phyloP scores from a whole-genome alignment of 2,888 invertebrate species.

The Monopis laevigella region DNA sequence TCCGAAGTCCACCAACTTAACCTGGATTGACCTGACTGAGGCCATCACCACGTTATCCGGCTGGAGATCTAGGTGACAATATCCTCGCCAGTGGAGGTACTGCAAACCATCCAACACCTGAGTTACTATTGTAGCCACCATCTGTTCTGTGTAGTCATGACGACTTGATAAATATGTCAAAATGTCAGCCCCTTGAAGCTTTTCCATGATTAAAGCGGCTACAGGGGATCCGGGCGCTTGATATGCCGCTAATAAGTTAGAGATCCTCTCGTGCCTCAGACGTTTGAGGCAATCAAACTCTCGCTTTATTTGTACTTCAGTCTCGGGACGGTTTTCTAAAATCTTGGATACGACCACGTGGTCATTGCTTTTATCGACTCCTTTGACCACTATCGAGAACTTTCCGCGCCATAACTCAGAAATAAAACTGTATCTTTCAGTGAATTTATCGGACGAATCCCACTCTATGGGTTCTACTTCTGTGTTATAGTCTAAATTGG shows the following conservation, averaged over 20 bases:
- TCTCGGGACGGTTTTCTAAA: constrained; percentile 72
- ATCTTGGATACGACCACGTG: constrained; percentile 86
- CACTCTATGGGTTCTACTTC: constrained; percentile 81
- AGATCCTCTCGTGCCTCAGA: constrained; percentile 89
- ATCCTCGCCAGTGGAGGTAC: constrained; percentile 94
- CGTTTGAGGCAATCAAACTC: constrained; percentile 88
- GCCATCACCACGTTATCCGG: constrained; percentile 96
- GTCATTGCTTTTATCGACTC: constrained; percentile 78
- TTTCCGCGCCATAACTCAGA: constrained; percentile 87
- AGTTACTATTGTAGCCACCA: constrained; percentile 85
- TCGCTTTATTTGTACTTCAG: constrained; percentile 72
- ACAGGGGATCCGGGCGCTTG: constrained; percentile 73
- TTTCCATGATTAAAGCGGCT: constrained; percentile 80
- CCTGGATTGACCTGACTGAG: constrained; percentile 81
- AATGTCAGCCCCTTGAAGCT: constrained; percentile 91
- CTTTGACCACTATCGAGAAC: constrained; percentile 86
- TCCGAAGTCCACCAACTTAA: constrained; percentile 94
- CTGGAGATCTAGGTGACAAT: constrained; percentile 88
- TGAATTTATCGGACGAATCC: constrained; percentile 72
- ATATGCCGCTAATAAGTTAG: constrained; percentile 76
- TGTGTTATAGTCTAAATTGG: constrained; percentile 75
- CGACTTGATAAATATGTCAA: constrained; percentile 87
- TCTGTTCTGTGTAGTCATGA: constrained; percentile 93
- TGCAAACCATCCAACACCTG: constrained; percentile 92
- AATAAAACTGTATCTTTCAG: constrained; percentile 84